Conservation (phyloP, 1,140 invertebrate species). For the Papilio dardanus region DNA sequence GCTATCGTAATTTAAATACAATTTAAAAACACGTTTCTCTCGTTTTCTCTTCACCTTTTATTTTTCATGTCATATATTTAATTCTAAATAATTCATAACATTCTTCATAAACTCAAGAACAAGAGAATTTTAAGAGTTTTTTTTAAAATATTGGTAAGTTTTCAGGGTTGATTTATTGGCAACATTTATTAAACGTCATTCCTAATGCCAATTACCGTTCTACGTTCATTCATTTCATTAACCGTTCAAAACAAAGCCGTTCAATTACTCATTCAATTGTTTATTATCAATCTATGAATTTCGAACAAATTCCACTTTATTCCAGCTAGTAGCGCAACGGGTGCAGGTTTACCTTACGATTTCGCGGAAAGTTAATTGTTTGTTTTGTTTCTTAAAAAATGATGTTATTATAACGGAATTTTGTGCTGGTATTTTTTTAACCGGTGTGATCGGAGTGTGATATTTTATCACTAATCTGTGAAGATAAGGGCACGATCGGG, state of each 20-base stretch:
- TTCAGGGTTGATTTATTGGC: neutral
- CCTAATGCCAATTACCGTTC: neutral
- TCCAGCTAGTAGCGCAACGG: neutral
- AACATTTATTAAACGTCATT: neutral
- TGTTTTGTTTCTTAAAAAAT: conserved; percentile 12
- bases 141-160: too few species aligned
- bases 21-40: neutral
- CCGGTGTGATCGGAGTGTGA: conserved; percentile 11
- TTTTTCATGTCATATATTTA: neutral
- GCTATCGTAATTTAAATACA: neutral
- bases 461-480: conserved; percentile 48
- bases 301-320: neutral
- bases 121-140: too few species aligned
- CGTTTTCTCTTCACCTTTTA: neutral
- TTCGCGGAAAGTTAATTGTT: neutral
- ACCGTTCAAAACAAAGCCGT: neutral
- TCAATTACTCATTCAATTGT: neutral
- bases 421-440: neutral
- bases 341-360: neutral
- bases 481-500: conserved; percentile 49
- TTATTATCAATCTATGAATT: conserved; percentile 2
- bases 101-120: too few species aligned
- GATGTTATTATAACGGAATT: neutral
- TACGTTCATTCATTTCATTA: neutral
- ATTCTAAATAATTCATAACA: too few species aligned